Conservation (phyloP, 2,888 invertebrate genomes). For the Morinoia aosen region DNA sequence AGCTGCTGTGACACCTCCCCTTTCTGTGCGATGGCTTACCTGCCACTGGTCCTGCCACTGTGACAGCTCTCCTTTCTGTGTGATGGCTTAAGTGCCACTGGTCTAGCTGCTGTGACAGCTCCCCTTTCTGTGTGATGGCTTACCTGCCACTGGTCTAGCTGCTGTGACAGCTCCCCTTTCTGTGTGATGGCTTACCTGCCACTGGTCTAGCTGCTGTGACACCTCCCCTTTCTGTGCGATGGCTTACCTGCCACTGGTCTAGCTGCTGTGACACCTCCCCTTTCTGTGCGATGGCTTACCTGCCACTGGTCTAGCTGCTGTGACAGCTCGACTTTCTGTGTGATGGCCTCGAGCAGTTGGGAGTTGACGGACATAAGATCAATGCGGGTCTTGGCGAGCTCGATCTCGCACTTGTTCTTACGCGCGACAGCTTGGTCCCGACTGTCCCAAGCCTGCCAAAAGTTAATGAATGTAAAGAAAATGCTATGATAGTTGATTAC, state of each 20-base stretch:
- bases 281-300: constrained; percentile 95
- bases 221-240: neutral
- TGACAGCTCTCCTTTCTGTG: constrained; percentile 96
- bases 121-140: no score
- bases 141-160: constrained; percentile 96
- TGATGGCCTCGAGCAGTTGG: constrained; percentile 92
- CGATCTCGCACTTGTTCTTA: constrained; percentile 81
- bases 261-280: constrained; percentile 93
- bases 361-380: constrained; percentile 93
- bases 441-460: constrained; percentile 79
- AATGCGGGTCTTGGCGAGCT: constrained; percentile 89
- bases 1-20: neutral
- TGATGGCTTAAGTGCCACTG: constrained; percentile 78
- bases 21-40: constrained; percentile 70
- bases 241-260: constrained; percentile 92
- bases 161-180: constrained; percentile 93
- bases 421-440: constrained; percentile 86
- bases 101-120: neutral
- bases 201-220: neutral
- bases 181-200: constrained; percentile 84
- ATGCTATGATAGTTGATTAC: neutral
- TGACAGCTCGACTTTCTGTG: constrained; percentile 93
- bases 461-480: neutral
- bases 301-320: constrained; percentile 97
- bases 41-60: constrained; percentile 72